Evolutionary conservation across 1,140 invertebrate species (phyloP).

Genomic region (Cardiocondyla obscurior): DNA sequence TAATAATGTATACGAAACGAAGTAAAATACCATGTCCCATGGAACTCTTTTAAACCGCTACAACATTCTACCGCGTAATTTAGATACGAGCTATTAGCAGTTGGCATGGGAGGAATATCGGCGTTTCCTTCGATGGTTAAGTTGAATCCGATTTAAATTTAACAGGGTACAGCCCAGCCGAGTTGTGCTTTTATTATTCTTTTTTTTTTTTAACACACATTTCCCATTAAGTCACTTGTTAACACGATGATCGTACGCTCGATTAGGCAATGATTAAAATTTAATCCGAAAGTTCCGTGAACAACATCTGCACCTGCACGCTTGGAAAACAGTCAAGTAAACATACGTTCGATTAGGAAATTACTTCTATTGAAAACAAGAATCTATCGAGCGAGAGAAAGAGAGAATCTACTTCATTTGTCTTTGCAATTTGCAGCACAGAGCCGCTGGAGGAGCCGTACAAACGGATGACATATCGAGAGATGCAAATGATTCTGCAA

Average conservation of each 20-base stretch:
- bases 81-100: conserved; percentile 34
- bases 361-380: not conserved
- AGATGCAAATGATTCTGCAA: conserved; percentile 87
- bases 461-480: conserved; percentile 80
- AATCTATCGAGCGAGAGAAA: not conserved
- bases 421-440: conserved; percentile 63
- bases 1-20: conserved; percentile 43
- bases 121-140: not conserved
- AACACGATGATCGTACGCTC: not conserved
- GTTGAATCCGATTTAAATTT: conserved; percentile 35
- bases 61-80: conserved; percentile 53
- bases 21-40: conserved; percentile 26
- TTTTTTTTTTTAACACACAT: not conserved
- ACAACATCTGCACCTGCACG: not conserved
- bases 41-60: conserved; percentile 8
- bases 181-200: not conserved
- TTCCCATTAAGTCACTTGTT: conserved; percentile 31
- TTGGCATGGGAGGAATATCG: conserved; percentile 44
- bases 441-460: conserved; percentile 74
- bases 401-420: too few relatives aligned
- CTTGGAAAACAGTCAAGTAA: not conserved
- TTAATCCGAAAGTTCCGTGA: not conserved
- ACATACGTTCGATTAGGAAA: not conserved
- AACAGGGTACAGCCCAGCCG: not conserved
- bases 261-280: not conserved